These are phyloP conservation scores for Strix aluco DNA, from an alignment of 2,113 vertebrate species.

Conservation along the genomic window DNA sequence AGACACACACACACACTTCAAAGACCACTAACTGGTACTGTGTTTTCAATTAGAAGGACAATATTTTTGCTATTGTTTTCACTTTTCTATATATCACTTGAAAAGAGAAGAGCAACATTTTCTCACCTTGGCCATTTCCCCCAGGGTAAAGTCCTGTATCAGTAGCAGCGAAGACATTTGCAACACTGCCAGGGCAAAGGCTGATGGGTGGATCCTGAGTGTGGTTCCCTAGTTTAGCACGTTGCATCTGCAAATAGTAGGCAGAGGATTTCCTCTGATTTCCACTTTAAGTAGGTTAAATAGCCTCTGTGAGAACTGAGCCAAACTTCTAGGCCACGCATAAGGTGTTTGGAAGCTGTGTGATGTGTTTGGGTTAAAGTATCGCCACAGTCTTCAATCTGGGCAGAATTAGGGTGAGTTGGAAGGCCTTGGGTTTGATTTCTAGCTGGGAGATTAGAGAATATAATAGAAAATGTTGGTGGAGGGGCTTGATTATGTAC, in stretches of 20 bases:
- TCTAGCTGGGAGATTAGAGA: not conserved
- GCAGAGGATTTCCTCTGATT: not conserved
- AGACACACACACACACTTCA: not conserved
- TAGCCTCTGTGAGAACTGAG: not conserved
- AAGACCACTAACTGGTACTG: slow-evolving; percentile 3
- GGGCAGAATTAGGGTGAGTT: not conserved
- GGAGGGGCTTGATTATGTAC: not conserved
- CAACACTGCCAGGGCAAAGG: not conserved
- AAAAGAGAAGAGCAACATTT: not conserved
- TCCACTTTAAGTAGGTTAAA: not conserved
- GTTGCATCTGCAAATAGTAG: not conserved
- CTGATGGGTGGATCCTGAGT: not conserved
- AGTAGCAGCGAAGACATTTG: not conserved
- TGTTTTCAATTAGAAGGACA: slow-evolving; percentile 13
- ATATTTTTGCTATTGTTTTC: not conserved
- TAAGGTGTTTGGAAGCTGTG: not conserved
- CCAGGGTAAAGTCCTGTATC: not conserved
- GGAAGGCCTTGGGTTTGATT: not conserved
- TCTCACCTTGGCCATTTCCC: not conserved
- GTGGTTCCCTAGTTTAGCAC: not conserved
- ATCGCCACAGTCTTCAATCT: rapidly evolving
- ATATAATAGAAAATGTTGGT: not conserved
- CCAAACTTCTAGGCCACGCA: not conserved
- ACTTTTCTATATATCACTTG: not conserved
- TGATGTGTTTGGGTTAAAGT: not conserved